Base-by-base conservation (phyloP, 2,113 vertebrate species). In the Aspiorhynchus laticeps region DNA sequence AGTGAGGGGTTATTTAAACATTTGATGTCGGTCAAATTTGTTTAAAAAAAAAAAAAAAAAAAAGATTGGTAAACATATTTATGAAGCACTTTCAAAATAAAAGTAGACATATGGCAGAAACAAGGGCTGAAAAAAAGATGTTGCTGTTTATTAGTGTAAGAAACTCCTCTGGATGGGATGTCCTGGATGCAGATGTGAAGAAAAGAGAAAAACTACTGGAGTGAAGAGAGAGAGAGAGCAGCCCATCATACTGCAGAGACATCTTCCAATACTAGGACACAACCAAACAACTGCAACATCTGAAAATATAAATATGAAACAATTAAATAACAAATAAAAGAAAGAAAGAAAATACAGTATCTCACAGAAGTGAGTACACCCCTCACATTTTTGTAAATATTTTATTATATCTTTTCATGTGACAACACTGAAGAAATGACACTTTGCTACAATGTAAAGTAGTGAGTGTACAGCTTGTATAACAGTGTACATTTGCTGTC, bases 201-300 rank as follows among this genome's bases (percentile, higher is more conserved):
- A 79, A 74, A 28, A 77, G 46, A 69, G 81, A 89, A 56, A 67
- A 75, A 74, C 79, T 86, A 83, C 46, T 83, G 79, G 31, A 86
- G 76, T 67, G 74, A 73, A 61, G 65, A 51, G 12, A 65, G 65
- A 51, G 33, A 51, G 59, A 36, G 75, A 31, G 15, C 10, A n/a
- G 59, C 56, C 28, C 15, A 69, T 76, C 43, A 67, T 9, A 46
- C 26, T n/a, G 81, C 43, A 76, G 82, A 5, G 67, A 46, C 33
- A 59, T 69, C 74, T 26, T 86, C 56, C 24, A 81, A 56, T 63
- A 83, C 86, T 56, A 88, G 75, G 67, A 89, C 43, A n/a, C 3
- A 28, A 38, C 48, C 48, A 73, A 86, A 88, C 85, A 84, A 41
- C 88, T 78, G 83, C 79, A 73, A 79, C 26, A 73, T 38, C 83